Evolutionary conservation across 2,113 vertebrate genomes (phyloP).

Genomic region (Zosterops japonicus): DNA sequence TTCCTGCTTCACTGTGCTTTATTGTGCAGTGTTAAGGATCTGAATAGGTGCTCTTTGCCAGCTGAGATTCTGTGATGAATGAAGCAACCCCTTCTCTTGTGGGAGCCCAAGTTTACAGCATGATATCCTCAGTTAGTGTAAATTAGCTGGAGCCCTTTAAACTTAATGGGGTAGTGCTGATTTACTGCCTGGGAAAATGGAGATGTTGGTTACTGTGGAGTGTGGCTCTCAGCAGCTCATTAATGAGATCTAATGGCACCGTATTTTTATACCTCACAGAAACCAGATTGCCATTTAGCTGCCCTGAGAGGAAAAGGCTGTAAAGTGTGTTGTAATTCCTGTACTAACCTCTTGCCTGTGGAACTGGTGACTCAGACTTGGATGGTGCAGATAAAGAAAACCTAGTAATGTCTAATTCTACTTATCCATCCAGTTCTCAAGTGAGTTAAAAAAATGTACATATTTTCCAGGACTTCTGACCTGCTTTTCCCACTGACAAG

Average conservation of each 20-base stretch:
- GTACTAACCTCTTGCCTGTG: background rate
- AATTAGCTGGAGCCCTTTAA: constrained; percentile 1
- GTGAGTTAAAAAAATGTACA: background rate
- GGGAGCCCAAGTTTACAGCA: background rate
- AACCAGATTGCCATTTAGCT: background rate
- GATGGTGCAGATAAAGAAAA: background rate
- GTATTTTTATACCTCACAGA: constrained; percentile 1
- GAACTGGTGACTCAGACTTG: background rate
- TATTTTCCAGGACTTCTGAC: background rate
- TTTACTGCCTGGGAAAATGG: background rate
- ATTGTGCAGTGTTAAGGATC: background rate
- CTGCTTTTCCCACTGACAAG: background rate
- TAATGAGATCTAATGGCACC: constrained; percentile 13
- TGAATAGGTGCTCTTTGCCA: background rate
- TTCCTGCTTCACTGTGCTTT: background rate
- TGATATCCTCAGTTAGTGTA: background rate
- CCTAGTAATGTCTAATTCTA: background rate
- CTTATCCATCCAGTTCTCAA: background rate
- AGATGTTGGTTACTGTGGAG: background rate
- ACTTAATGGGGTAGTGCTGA: background rate
- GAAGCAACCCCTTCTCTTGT: background rate
- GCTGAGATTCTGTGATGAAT: background rate
- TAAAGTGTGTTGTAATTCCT: background rate
- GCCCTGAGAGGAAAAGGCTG: background rate
- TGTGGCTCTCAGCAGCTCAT: background rate